phyloP scores from a whole-genome alignment of 2,888 invertebrate species.

The Apantesis nais region DNA sequence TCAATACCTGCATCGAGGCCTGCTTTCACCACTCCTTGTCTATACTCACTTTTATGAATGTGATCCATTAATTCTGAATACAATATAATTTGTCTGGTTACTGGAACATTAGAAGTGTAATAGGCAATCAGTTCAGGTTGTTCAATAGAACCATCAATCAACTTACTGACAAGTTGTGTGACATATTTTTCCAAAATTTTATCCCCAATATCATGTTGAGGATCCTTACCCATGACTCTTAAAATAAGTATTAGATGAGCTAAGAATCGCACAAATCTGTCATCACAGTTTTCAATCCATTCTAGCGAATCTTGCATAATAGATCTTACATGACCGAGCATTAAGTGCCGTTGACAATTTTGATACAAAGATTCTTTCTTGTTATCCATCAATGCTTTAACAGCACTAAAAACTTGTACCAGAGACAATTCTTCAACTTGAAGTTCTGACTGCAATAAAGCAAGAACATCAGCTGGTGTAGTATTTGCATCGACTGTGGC shows the following conservation, averaged over 20 bases:
- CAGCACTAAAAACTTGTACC: conserved; percentile 75
- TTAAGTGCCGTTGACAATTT: conserved; percentile 93
- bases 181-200: conserved; percentile 91
- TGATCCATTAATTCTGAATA: conserved; percentile 90
- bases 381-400: conserved; percentile 78
- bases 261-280: conserved; percentile 90
- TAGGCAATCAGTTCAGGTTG: conserved; percentile 93
- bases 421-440: conserved; percentile 72
- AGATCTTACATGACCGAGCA: conserved; percentile 91
- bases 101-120: conserved; percentile 93
- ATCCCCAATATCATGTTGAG: conserved; percentile 90
- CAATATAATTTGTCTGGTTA: conserved; percentile 76
- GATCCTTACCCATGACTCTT: conserved; percentile 90
- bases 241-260: conserved; percentile 94
- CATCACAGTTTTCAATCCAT: conserved; percentile 86
- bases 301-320: conserved; percentile 89
- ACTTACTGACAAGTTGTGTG: conserved; percentile 87
- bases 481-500: conserved; percentile 77
- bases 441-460: conserved; percentile 72
- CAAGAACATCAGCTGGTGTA: conserved; percentile 72
- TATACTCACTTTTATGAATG: conserved; percentile 87
- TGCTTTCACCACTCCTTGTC: conserved; percentile 88
- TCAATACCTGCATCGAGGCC: conserved; percentile 92
- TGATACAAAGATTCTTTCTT: conserved; percentile 89
- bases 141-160: conserved; percentile 82